A percentile compares a stretch with the other conserved stretches of the same genome.
Evolutionary conservation across 1,140 invertebrate species (phyloP).

Genomic region (Tachypleus tridentatus): DNA sequence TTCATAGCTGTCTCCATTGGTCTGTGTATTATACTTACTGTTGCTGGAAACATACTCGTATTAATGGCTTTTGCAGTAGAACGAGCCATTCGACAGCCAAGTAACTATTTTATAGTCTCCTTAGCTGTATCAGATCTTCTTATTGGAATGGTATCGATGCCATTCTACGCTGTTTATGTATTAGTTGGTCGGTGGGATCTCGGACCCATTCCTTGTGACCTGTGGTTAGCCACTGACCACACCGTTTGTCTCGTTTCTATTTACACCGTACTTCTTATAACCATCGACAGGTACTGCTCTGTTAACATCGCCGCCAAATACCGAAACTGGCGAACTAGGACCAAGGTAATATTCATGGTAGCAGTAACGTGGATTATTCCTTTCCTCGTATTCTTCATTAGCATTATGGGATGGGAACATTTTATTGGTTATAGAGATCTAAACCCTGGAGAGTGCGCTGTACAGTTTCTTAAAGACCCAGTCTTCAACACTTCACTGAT

Average conservation of each 20-base stretch:
- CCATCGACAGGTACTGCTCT: slow-evolving; percentile 96
- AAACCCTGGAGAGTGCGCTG: slow-evolving; percentile 76
- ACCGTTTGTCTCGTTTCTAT: slow-evolving; percentile 97
- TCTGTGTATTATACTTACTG: slow-evolving; percentile 77
- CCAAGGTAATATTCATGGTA: slow-evolving; percentile 73
- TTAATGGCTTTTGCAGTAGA: slow-evolving; percentile 93
- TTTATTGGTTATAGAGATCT: slow-evolving; percentile 85
- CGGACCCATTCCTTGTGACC: slow-evolving; percentile 86
- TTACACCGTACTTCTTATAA: slow-evolving; percentile 97
- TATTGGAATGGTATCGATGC: slow-evolving; percentile 64
- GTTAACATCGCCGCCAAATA: slow-evolving; percentile 98
- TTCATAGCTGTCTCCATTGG: slow-evolving; percentile 79
- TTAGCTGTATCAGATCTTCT: slow-evolving; percentile 94
- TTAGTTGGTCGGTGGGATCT: slow-evolving; percentile 93
- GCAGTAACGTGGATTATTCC: slow-evolving; percentile 88
- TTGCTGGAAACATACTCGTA: slow-evolving; percentile 91
- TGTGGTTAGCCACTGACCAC: slow-evolving; percentile 98
- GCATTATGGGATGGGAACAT: slow-evolving; percentile 98
- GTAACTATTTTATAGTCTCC: slow-evolving; percentile 98
- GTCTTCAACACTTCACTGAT: slow-evolving; percentile 96
- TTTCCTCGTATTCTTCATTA: slow-evolving; percentile 89
- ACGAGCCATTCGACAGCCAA: slow-evolving; percentile 90
- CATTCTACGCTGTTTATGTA: slow-evolving; percentile 76
- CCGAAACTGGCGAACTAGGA: slow-evolving; percentile 89
- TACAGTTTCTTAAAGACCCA: slow-evolving; percentile 95